phyloP scores from a whole-genome alignment of 2,888 invertebrate species.

The Clanis bilineata region DNA sequence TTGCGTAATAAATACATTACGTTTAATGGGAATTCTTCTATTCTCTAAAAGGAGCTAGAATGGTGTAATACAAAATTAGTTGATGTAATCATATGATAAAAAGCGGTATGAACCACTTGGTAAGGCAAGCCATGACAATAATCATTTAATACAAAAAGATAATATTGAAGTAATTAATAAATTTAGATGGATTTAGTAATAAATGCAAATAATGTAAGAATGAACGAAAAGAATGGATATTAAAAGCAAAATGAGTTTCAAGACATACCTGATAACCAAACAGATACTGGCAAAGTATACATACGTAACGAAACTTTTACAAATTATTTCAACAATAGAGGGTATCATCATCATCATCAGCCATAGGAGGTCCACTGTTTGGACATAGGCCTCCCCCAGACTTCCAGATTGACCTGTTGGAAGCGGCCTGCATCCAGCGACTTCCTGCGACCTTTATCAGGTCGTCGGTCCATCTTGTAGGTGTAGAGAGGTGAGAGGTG shows the following conservation, averaged over 20 bases:
- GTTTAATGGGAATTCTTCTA: constrained; percentile 18
- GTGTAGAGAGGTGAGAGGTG: no score
- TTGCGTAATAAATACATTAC: constrained; percentile 61
- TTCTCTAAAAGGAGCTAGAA: constrained; percentile 38
- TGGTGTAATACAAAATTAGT: constrained; percentile 63
- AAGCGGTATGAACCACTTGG: constrained; percentile 46
- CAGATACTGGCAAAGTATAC: no score
- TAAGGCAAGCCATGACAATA: constrained; percentile 49
- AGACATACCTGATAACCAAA: no score
- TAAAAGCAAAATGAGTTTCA: background rate
- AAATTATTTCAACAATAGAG: no score
- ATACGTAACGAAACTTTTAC: no score
- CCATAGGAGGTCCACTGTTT: no score
- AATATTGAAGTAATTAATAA: background rate
- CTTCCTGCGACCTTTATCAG: no score
- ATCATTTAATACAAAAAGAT: constrained; percentile 23
- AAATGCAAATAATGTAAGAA: background rate
- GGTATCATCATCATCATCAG: no score
- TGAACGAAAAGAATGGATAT: background rate
- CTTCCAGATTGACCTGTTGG: no score
- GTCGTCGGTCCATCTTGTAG: no score
- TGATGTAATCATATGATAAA: constrained; percentile 65
- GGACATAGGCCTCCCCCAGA: no score
- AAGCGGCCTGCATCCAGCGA: no score
- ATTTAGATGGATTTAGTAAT: background rate